phyloP scores from a whole-genome alignment of 2,113 vertebrate species.

The Macquaria australasica region DNA sequence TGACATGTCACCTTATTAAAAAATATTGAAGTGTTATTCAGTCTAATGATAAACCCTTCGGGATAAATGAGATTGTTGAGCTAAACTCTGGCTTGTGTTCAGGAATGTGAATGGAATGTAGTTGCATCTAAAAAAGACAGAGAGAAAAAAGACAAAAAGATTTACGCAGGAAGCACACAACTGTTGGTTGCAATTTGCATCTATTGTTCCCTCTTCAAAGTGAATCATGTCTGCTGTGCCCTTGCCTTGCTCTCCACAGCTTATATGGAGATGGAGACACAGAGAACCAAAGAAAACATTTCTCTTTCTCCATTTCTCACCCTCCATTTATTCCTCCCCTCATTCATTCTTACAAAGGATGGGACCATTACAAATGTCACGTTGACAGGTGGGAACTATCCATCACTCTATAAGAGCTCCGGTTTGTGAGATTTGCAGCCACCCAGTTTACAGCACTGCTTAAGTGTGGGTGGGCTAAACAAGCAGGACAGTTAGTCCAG shows the following conservation, averaged over 20 bases:
- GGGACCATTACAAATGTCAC: conserved; percentile 73
- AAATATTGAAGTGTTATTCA: background rate
- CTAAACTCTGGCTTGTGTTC: background rate
- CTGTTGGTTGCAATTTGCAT: conserved; percentile 72
- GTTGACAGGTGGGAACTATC: conserved; percentile 77
- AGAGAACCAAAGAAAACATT: conserved; percentile 68
- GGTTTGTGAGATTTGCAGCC: conserved; percentile 57
- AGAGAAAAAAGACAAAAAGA: conserved; percentile 27
- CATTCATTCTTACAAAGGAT: conserved; percentile 67
- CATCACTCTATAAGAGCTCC: conserved; percentile 75
- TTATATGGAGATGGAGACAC: conserved; percentile 63
- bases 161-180: conserved; percentile 60
- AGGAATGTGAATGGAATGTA: conserved; percentile 35
- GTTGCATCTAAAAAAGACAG: conserved; percentile 9
- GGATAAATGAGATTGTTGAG: background rate
- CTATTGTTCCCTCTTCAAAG: conserved; percentile 75
- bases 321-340: conserved; percentile 64
- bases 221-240: conserved; percentile 75
- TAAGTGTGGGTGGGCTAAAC: conserved; percentile 79
- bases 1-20: background rate
- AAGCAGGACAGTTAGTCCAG: conserved; percentile 69
- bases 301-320: conserved; percentile 57
- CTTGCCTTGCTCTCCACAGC: conserved; percentile 40
- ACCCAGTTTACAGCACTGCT: conserved; percentile 59
- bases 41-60: background rate